phyloP scores from a whole-genome alignment of 1,140 invertebrate genomes.

The Calliopsis andreniformis region DNA sequence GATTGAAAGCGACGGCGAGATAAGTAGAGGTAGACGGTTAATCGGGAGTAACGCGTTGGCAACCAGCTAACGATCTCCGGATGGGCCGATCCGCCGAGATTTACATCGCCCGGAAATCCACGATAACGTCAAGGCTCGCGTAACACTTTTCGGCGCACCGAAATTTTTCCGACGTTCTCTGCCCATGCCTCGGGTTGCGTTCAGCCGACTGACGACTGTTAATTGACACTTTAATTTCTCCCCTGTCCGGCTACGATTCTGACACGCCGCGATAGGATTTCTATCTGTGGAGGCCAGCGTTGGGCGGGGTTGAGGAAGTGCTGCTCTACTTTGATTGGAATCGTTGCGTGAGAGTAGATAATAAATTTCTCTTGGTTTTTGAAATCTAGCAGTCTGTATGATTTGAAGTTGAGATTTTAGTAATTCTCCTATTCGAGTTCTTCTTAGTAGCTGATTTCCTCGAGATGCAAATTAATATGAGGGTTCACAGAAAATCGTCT shows the following conservation, averaged over 20 bases:
- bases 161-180: neutral
- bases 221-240: conserved; percentile 27
- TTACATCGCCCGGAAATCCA: neutral
- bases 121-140: neutral
- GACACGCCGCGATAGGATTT: neutral
- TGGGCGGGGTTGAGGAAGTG: too few species aligned
- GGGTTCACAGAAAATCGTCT: too few species aligned
- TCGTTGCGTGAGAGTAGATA: neutral
- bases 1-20: conserved; percentile 57
- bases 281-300: too few species aligned
- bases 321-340: neutral
- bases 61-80: conserved; percentile 25
- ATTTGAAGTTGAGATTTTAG: too few species aligned
- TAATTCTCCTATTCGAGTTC: too few species aligned
- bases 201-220: neutral
- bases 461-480: too few species aligned
- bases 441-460: too few species aligned
- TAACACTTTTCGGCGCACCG: neutral
- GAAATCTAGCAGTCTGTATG: neutral
- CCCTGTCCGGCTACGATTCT: neutral
- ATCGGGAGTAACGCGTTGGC: conserved; percentile 50
- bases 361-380: neutral
- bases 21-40: conserved; percentile 50
- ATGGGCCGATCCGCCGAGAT: conserved; percentile 14
- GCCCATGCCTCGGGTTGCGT: neutral